Evolutionary conservation across 2,113 vertebrate genomes (phyloP), one percentile per base, ranked within the genome.

Genomic region (Salvelinus fontinalis): DNA sequence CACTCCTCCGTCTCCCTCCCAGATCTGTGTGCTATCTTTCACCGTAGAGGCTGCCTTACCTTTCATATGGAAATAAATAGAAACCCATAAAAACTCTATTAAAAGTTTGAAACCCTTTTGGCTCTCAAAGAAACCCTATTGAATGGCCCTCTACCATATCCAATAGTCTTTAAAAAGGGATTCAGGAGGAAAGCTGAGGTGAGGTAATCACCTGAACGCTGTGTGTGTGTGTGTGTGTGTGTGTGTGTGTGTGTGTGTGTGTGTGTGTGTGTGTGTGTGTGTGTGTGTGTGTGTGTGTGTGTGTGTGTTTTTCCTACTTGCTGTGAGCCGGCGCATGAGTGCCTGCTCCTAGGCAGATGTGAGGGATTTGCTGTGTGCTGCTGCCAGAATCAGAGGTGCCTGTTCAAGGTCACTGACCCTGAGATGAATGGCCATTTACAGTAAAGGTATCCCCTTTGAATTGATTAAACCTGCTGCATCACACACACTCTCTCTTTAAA

Each of bases 311-410:
- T 54, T 54, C 51, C 51, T 16, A 54, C 51, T 14, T 54, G 51
- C 51, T 54, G 51, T 54, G 51, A 54, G 49, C 59, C 5, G 20
- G 18, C 20, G n/a, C n/a, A 62, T 62, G 59, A 62, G n/a, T 24
- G 59, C 59, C 16, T 75, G 81, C 75, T 81, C 77, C 18, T 4
- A 16, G 77, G 27, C 83, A 82, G 54, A 85, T 77, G 75, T 83
- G 84, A 84, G 73, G 74, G 80, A 82, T 84, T 84, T 84, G 29
- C 79, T 87, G 59, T 75, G 68, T 78, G 12, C 71, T 13, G 20
- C 71, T 84, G 85, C 82, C 84, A 86, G 87, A 18, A 82, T 87
- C 81, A 78, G 60, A 86, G 73, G 74, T 83, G 75, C 73, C 78
- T 82, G 82, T 88, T 84, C 75, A 81, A 84, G 85, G 75, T 81